These are phyloP conservation scores for Nebria salina DNA, from an alignment of 2,888 invertebrate species.

Conservation along the genomic window DNA sequence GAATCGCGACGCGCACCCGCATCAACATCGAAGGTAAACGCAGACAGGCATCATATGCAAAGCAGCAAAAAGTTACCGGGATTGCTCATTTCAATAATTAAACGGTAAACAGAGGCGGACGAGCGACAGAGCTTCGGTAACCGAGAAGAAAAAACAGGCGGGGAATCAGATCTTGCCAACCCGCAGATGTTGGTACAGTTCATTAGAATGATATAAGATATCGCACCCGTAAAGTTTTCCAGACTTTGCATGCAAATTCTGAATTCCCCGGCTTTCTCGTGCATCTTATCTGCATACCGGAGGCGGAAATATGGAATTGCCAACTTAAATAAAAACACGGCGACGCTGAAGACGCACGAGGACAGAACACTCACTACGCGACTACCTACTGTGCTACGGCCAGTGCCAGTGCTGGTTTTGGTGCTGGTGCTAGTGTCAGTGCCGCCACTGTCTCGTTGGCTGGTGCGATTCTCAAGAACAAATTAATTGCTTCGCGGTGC, in stretches of 20 bases:
- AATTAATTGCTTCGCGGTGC: slow-evolving; percentile 38
- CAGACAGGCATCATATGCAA: neutral
- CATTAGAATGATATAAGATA: slow-evolving; percentile 44
- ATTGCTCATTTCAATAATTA: slow-evolving; percentile 31
- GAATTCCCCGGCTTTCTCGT: slow-evolving; percentile 21
- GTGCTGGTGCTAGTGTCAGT: neutral
- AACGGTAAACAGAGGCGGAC: slow-evolving; percentile 25
- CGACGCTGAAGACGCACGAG: slow-evolving; percentile 2
- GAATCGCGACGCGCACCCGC: neutral
- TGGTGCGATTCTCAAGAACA: slow-evolving; percentile 16
- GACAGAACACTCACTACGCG: neutral
- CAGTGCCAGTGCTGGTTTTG: neutral
- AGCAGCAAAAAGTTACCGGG: slow-evolving; percentile 3
- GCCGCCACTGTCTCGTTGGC: neutral
- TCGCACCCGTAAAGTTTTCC: slow-evolving; percentile 21
- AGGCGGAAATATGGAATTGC: slow-evolving; percentile 40
- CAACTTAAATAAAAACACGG: slow-evolving; percentile 42
- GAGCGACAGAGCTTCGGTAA: neutral
- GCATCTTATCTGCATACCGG: slow-evolving; percentile 44
- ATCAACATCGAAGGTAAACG: neutral
- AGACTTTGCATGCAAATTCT: slow-evolving; percentile 35
- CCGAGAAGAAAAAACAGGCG: slow-evolving; percentile 19
- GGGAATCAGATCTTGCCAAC: slow-evolving; percentile 9
- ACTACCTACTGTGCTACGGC: no score
- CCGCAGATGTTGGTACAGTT: slow-evolving; percentile 29